Evolutionary conservation across 1,140 invertebrate genomes (phyloP).

Genomic region (Neuroterus valhalla): DNA sequence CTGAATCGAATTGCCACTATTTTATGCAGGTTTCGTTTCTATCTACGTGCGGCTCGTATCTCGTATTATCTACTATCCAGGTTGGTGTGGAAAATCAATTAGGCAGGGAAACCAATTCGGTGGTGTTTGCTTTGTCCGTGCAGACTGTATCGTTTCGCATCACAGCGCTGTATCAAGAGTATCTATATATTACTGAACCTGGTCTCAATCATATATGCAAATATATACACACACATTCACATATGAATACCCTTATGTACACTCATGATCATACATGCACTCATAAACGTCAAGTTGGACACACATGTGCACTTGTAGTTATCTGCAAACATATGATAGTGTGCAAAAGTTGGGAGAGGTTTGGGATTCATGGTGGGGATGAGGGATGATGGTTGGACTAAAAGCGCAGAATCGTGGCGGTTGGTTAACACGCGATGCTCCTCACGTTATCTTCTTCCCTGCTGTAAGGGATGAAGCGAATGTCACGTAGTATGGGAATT

Average conservation of each 20-base stretch:
- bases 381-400: conserved; percentile 13
- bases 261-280: neutral
- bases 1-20: neutral
- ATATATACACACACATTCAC: neutral
- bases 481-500: conserved; percentile 61
- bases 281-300: neutral
- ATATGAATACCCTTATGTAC: neutral
- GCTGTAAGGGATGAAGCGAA: conserved; percentile 54
- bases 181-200: neutral
- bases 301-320: neutral
- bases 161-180: conserved; percentile 31
- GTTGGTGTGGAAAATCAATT: conserved; percentile 63
- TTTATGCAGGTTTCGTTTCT: conserved; percentile 15
- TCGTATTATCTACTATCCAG: too few relatives aligned
- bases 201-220: neutral
- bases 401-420: conserved; percentile 51
- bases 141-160: conserved; percentile 49
- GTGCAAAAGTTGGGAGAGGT: neutral
- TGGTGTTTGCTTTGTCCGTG: conserved; percentile 51
- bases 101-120: conserved; percentile 57
- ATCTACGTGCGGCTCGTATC: conserved; percentile 33
- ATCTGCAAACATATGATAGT: neutral
- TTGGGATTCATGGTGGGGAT: conserved; percentile 25
- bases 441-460: conserved; percentile 56
- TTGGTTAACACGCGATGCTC: conserved; percentile 62